These are phyloP conservation scores for Hyposoter didymator DNA, from an alignment of 2,888 invertebrate species.

Conservation along the genomic window DNA sequence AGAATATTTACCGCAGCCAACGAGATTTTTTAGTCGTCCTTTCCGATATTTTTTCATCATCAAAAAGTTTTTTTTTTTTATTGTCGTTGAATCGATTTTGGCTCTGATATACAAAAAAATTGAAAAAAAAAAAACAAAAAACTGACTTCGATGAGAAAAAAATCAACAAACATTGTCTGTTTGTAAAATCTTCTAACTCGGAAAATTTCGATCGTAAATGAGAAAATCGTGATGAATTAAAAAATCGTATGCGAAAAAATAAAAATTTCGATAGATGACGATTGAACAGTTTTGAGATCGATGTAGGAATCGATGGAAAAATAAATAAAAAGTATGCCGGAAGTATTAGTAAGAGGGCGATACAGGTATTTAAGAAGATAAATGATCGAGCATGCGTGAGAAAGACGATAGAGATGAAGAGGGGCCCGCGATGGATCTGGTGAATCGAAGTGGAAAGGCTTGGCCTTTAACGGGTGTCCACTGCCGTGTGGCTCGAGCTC, in stretches of 20 bases:
- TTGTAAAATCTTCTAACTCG: no score
- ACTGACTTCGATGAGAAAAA: not conserved
- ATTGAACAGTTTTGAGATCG: not conserved
- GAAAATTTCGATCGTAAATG: not conserved
- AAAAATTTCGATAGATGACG: not conserved
- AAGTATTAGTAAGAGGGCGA: constrained; percentile 21
- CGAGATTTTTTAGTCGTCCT: not conserved
- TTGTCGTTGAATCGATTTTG: no score
- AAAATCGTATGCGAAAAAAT: not conserved
- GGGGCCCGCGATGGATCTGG: constrained; percentile 43
- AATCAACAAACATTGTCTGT: not conserved
- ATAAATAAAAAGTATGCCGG: not conserved
- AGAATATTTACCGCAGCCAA: not conserved
- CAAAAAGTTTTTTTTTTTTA: not conserved
- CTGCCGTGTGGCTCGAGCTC: constrained; percentile 46
- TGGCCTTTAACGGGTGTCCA: constrained; percentile 76
- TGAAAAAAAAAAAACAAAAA: not conserved
- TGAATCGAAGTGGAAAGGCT: constrained; percentile 75
- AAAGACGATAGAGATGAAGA: constrained; percentile 44
- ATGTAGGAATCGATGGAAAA: not conserved
- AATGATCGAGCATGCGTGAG: constrained; percentile 17
- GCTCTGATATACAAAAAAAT: no score
- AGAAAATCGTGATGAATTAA: not conserved
- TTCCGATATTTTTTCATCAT: not conserved
- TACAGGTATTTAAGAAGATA: not conserved